Percentiles rank a stretch among this genome's conserved stretches.
These are phyloP conservation scores for Paratilapia polleni DNA, from an alignment of 2,113 vertebrate genomes.

Conservation along the genomic window DNA sequence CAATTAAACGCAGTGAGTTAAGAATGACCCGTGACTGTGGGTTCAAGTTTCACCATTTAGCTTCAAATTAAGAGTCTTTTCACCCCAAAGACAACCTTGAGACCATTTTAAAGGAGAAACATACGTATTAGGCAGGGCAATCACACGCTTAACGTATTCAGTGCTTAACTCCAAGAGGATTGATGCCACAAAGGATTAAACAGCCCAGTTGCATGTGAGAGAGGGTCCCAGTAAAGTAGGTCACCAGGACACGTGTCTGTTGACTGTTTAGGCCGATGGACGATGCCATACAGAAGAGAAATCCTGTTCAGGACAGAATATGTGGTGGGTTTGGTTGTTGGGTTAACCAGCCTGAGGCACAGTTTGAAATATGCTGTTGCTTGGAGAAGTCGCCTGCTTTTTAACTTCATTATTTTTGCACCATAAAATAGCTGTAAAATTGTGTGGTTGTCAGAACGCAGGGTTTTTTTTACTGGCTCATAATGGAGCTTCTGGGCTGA, in stretches of 20 bases:
- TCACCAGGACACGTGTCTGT: constrained; percentile 4
- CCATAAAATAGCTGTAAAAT: not conserved
- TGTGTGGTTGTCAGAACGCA: not conserved
- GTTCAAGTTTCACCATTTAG: not conserved
- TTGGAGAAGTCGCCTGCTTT: not conserved
- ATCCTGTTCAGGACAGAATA: not conserved
- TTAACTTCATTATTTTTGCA: not conserved
- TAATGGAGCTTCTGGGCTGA: too few relatives aligned
- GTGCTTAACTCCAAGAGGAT: not conserved
- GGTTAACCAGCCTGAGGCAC: not conserved
- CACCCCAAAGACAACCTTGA: not conserved
- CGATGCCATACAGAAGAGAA: not conserved
- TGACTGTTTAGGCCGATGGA: not conserved
- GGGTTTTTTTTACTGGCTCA: not conserved
- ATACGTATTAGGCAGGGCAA: not conserved
- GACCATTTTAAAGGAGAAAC: not conserved
- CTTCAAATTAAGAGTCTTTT: not conserved
- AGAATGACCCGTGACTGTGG: not conserved
- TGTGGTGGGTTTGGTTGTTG: not conserved
- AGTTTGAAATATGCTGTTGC: not conserved
- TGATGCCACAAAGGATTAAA: constrained; percentile 35
- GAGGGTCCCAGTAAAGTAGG: constrained; percentile 44
- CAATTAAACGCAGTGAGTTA: not conserved
- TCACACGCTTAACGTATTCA: not conserved
- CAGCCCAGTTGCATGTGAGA: not conserved